Percentiles rank a stretch among this genome's conserved stretches.
Evolutionary conservation across 1,140 invertebrate species (phyloP).

Genomic region (Colletes gigas): DNA sequence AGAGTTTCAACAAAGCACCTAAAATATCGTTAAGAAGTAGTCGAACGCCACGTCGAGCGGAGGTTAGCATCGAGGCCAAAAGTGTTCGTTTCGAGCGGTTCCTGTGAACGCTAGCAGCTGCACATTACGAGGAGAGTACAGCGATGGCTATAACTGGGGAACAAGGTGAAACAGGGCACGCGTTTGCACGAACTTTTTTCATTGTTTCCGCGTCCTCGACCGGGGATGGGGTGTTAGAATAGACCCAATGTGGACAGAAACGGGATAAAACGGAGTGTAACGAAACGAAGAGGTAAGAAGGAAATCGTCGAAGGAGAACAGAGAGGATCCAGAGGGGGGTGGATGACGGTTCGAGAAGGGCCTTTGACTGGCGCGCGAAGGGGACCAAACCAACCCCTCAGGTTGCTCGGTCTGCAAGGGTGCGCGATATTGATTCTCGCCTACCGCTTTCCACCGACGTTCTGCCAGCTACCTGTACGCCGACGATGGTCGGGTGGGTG

Average conservation of each 20-base stretch:
- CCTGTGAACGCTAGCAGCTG: too few species aligned
- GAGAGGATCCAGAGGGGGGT: not conserved
- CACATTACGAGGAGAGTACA: too few species aligned
- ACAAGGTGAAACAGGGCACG: too few species aligned
- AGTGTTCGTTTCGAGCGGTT: too few species aligned
- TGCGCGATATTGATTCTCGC: slow-evolving; percentile 72
- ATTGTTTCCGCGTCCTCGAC: too few species aligned
- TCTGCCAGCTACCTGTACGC: slow-evolving; percentile 24
- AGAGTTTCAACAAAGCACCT: too few species aligned
- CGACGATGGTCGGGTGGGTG: slow-evolving; percentile 8
- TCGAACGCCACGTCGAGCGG: too few species aligned
- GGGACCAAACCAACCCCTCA: slow-evolving; percentile 60
- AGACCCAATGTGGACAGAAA: not conserved
- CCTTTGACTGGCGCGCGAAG: slow-evolving; percentile 65
- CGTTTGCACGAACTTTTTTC: too few species aligned
- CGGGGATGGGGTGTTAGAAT: too few species aligned
- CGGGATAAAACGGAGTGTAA: slow-evolving; percentile 29
- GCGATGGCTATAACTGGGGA: too few species aligned
- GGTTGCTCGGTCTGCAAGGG: slow-evolving; percentile 62
- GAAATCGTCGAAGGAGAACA: not conserved
- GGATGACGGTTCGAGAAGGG: slow-evolving; percentile 21
- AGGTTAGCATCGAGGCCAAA: too few species aligned
- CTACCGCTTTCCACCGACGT: slow-evolving; percentile 49
- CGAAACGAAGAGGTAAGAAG: not conserved
- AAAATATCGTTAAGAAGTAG: too few species aligned